Percentiles rank a stretch among this genome's conserved stretches.
Conservation (phyloP, 2,797 vertebrate species). For the Emydoidea blandingii region DNA sequence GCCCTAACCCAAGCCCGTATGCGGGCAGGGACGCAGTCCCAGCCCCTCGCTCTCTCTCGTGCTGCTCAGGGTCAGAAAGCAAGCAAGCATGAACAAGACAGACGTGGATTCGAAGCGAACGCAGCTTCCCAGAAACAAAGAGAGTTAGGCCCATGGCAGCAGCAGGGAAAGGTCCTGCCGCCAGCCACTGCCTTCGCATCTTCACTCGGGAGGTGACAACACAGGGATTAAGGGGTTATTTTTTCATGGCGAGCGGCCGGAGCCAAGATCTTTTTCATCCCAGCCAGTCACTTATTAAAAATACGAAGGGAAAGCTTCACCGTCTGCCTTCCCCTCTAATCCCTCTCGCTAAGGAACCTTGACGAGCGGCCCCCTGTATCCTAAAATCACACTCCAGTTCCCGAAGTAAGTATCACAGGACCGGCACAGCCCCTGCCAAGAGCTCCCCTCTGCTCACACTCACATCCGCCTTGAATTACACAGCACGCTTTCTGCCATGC, state of each 20-base stretch:
- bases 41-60: background rate
- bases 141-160: background rate
- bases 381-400: background rate
- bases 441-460: background rate
- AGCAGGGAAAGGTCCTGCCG: background rate
- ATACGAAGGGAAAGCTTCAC: background rate
- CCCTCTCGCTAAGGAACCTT: background rate
- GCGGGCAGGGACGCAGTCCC: no score
- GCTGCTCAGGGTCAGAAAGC: no score
- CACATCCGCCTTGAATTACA: background rate
- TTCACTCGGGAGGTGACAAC: background rate
- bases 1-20: background rate
- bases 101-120: background rate
- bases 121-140: background rate
- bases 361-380: background rate
- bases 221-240: background rate
- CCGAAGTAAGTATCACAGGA: background rate
- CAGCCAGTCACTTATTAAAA: background rate
- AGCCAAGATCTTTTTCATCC: background rate
- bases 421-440: background rate
- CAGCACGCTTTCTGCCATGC: background rate
- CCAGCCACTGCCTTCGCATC: background rate
- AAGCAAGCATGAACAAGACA: background rate
- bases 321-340: background rate
- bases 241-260: background rate